Evolutionary conservation across 2,113 vertebrate genomes (phyloP).

Genomic region (Calidris pugnax): DNA sequence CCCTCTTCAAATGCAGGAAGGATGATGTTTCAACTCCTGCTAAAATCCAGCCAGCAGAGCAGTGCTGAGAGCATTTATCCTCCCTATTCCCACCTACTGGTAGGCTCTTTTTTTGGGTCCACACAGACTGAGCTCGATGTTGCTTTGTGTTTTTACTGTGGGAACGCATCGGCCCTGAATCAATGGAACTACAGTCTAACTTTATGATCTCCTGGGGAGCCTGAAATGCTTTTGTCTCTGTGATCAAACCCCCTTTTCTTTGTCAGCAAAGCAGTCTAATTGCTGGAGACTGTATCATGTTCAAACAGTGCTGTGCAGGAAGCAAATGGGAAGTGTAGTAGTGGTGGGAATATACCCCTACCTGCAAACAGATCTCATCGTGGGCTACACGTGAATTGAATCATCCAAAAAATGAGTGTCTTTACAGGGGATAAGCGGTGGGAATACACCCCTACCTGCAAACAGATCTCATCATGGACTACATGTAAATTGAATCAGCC

Average conservation of each 20-base stretch:
- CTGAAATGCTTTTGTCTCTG: conserved; percentile 47
- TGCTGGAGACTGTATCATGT: background rate
- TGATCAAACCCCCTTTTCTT: background rate
- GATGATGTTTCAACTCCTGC: background rate
- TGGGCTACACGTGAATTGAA: accelerated
- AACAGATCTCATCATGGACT: accelerated
- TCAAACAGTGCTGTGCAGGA: background rate
- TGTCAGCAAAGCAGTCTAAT: background rate
- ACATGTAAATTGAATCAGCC: accelerated
- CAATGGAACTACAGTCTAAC: background rate
- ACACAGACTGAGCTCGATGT: background rate
- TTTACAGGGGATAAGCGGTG: background rate
- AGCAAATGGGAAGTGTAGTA: background rate
- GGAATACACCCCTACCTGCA: background rate
- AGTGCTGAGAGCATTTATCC: background rate
- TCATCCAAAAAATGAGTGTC: background rate
- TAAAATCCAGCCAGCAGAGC: background rate
- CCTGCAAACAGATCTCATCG: background rate
- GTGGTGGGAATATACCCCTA: background rate
- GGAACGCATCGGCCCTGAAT: background rate
- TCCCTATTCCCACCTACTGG: background rate
- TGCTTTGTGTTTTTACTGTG: conserved; percentile 25
- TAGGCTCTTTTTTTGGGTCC: background rate
- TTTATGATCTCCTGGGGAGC: conserved; percentile 25
- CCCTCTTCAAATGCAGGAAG: background rate